Conservation (phyloP, 2,113 vertebrate genomes). For the Salvator merianae region DNA sequence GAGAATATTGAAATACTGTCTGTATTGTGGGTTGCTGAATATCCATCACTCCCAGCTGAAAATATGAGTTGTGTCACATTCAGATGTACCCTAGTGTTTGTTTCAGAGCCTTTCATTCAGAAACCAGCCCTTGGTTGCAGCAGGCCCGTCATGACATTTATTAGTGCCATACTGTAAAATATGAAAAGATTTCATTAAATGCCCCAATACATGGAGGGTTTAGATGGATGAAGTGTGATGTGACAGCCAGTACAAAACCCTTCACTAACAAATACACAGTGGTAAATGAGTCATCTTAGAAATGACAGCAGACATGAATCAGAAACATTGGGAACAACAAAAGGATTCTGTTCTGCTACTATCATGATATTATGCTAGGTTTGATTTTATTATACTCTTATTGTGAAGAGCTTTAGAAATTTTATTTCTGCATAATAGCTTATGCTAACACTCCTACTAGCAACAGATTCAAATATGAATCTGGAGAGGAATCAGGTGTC, state of each 20-base stretch:
- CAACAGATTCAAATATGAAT: slow-evolving; percentile 17
- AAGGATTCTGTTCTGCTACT: neutral
- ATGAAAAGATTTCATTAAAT: slow-evolving; percentile 10
- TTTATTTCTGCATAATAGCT: slow-evolving; percentile 8
- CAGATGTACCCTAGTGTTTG: neutral
- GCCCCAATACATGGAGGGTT: slow-evolving; percentile 12
- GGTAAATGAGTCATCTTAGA: slow-evolving; percentile 36
- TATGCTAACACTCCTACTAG: slow-evolving; percentile 24
- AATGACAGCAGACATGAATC: slow-evolving; percentile 27
- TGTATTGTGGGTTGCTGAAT: neutral
- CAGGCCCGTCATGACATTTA: neutral
- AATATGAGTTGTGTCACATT: neutral
- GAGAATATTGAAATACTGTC: neutral
- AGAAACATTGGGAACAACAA: slow-evolving; percentile 15
- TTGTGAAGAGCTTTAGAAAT: slow-evolving; percentile 12
- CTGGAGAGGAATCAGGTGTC: neutral
- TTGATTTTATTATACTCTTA: slow-evolving; percentile 28
- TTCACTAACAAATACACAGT: slow-evolving; percentile 8
- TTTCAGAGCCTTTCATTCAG: neutral
- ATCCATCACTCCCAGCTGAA: neutral
- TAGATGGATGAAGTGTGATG: neutral
- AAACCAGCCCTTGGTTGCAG: neutral
- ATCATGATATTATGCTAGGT: neutral
- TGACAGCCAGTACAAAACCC: slow-evolving; percentile 19
- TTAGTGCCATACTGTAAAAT: slow-evolving; percentile 4